A percentile compares a stretch with the other conserved stretches of the same genome.
Evolutionary conservation across 2,113 vertebrate species (phyloP).

Genomic region (Suricata suricatta): DNA sequence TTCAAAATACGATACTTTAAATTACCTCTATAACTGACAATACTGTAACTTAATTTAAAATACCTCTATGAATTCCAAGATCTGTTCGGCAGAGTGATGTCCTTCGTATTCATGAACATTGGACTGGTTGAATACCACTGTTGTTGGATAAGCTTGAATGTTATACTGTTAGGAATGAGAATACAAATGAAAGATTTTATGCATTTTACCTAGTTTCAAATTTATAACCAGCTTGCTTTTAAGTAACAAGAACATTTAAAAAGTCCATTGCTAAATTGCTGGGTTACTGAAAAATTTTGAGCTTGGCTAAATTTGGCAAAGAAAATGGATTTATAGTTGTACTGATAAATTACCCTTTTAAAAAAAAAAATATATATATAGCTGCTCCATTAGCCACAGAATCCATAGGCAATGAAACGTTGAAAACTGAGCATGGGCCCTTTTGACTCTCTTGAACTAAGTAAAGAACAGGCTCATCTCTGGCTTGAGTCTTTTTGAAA

Average conservation of each 20-base stretch:
- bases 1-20: neutral
- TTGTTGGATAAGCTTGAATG: slow-evolving; percentile 97
- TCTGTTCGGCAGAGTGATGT: slow-evolving; percentile 95
- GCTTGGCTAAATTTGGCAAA: neutral
- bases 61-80: slow-evolving; percentile 98
- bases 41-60: neutral
- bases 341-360: neutral
- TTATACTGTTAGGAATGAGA: slow-evolving; percentile 90
- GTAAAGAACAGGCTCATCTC: neutral
- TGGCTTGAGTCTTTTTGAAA: neutral
- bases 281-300: neutral
- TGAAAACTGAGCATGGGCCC: neutral
- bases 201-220: slow-evolving; percentile 38
- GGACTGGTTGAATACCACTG: slow-evolving; percentile 96
- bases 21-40: neutral
- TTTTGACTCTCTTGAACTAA: neutral
- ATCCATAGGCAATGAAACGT: neutral
- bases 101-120: slow-evolving; percentile 95
- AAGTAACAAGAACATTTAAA: neutral
- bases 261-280: neutral
- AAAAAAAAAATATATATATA: neutral
- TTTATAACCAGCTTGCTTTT: slow-evolving; percentile 32
- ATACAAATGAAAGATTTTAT: slow-evolving; percentile 20
- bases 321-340: neutral
- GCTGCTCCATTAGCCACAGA: neutral